Base-by-base conservation (phyloP, 2,888 invertebrate species). In the Melikaiella ostensackeni region DNA sequence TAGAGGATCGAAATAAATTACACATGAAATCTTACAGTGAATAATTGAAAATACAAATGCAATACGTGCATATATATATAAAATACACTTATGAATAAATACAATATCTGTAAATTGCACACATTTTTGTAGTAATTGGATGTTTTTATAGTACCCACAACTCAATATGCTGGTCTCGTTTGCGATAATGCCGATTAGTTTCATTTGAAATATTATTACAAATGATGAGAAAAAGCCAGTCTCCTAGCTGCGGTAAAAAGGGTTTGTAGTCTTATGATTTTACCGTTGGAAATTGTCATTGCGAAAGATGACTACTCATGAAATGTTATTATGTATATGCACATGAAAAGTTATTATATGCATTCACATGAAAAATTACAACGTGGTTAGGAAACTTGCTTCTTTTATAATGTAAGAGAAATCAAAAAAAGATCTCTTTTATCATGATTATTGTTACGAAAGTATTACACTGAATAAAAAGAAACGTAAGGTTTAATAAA, bases 251-350 rank as follows among this genome's bases (percentile, higher is more conserved):
- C 16, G 8, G 21, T 38, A 42, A 33, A 64, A 42, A 64, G 24
- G 16, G 57, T 57, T 57, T 50, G 19, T 9, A n/a, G 21, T 38
- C 13, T 64, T 21, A 13, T 38, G 19, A 42, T 19, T 66, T 66
- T 66, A 24, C 21, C 13, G 27, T 66, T 66, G 46, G 19, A 46
- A 42, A 46, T 42, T 66, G 24, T 64, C 27, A 16, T 66, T 66
- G 46, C 66, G 46, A 46, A 66, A 66, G 42, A 66, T 66, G 38
- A 64, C 64, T 64, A 19, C 21, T 66, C 42, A 66, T 66, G 42
- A 46, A 42, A 66, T 27, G 42, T 66, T 27, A 66, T 66, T 73
- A 73, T 21, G 42, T 64, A 13, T 38, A 27, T 70, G 42, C n/a
- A 38, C 42, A 50, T 74, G 33, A 33, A 74, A 74, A 16, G 7